A percentile compares a stretch with the other conserved stretches of the same genome.
These are phyloP conservation scores for Cenopis cana DNA, from an alignment of 2,888 invertebrate genomes.

Conservation along the genomic window DNA sequence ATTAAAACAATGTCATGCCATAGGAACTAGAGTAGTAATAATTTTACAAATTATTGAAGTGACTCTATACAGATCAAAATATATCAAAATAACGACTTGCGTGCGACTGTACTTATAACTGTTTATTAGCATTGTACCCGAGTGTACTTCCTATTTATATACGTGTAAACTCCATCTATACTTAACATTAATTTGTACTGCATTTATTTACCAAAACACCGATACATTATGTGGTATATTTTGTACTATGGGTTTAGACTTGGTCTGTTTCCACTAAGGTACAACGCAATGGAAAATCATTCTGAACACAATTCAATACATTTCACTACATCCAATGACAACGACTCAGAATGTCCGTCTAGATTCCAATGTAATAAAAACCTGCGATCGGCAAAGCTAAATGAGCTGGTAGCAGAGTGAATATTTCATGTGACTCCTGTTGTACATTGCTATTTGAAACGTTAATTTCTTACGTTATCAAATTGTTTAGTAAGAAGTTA, in stretches of 20 bases:
- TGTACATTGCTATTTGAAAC: neutral
- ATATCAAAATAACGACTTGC: slow-evolving; percentile 39
- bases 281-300: slow-evolving; percentile 73
- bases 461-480: neutral
- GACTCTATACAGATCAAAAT: slow-evolving; percentile 13
- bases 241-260: slow-evolving; percentile 71
- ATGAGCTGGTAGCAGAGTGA: slow-evolving; percentile 12
- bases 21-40: neutral
- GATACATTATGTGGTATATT: slow-evolving; percentile 71
- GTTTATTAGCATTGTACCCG: slow-evolving; percentile 74
- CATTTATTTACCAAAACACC: slow-evolving; percentile 72
- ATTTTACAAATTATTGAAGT: slow-evolving; percentile 19
- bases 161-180: slow-evolving; percentile 62
- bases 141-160: slow-evolving; percentile 58
- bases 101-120: slow-evolving; percentile 75
- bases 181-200: slow-evolving; percentile 84
- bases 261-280: slow-evolving; percentile 67
- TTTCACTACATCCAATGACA: slow-evolving; percentile 76
- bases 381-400: slow-evolving; percentile 55
- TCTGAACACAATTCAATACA: slow-evolving; percentile 75
- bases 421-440: neutral
- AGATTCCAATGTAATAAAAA: slow-evolving; percentile 65
- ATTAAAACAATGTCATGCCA: neutral
- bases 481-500: neutral
- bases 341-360: slow-evolving; percentile 56